phyloP scores from a whole-genome alignment of 2,113 vertebrate species.

The Cyprinodon variegatus region DNA sequence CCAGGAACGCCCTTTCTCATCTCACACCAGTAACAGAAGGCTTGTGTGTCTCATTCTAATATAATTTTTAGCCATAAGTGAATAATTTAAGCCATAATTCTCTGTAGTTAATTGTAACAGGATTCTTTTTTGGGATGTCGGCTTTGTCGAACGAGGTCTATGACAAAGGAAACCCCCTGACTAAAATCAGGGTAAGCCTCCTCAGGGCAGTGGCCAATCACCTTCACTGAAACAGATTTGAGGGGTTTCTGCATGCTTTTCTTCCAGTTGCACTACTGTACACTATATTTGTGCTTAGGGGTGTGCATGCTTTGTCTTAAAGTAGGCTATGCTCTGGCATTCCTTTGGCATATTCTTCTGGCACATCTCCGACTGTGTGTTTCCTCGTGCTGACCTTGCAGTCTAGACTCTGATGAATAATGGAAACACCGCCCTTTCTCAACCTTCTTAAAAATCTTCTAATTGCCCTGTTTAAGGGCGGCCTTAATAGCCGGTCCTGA shows the following conservation, averaged over 20 bases:
- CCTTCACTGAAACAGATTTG: constrained; percentile 31
- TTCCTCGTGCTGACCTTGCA: constrained; percentile 57
- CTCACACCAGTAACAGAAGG: constrained; percentile 19
- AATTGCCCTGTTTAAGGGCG: constrained; percentile 67
- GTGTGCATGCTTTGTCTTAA: constrained; percentile 41
- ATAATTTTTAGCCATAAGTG: not conserved
- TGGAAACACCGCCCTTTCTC: constrained; percentile 60
- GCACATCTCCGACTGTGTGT: constrained; percentile 59
- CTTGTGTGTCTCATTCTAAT: not conserved
- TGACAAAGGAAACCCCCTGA: constrained; percentile 53
- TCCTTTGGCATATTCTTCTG: constrained; percentile 59
- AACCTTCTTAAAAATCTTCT: constrained; percentile 53
- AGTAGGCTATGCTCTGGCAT: constrained; percentile 42
- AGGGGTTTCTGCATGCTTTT: constrained; percentile 2
- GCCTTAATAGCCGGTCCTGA: constrained; percentile 53
- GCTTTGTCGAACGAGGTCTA: constrained; percentile 40
- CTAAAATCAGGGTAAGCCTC: constrained; percentile 42
- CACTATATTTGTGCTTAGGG: constrained; percentile 21
- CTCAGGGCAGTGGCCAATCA: constrained; percentile 48
- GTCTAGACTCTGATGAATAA: constrained; percentile 76
- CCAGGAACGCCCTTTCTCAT: constrained; percentile 21
- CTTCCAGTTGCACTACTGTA: constrained; percentile 26
- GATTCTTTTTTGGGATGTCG: constrained; percentile 2
- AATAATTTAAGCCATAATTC: not conserved
- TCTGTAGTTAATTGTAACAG: not conserved